Evolutionary conservation across 2,113 vertebrate species (phyloP), one percentile per base, ranked within the genome.

Genomic region (Micromys minutus): DNA sequence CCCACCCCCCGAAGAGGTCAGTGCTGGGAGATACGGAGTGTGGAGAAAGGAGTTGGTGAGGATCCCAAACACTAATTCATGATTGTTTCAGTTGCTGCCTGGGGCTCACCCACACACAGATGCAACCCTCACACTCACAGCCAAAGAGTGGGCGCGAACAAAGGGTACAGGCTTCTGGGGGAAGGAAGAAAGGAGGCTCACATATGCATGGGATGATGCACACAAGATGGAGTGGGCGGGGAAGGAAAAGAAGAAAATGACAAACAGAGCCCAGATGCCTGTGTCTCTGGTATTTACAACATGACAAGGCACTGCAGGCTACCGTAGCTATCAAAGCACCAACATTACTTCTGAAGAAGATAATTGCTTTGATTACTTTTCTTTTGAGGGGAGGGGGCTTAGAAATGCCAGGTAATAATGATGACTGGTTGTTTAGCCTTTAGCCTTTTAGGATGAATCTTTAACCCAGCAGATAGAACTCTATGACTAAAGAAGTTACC

Each of bases 101-200:
- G 22, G 74, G 90, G 71, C 69, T 93, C 95, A 93, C 93, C 97
- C 97, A 96, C 96, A 93, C 92, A 93, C 94, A 97, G 94, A 96
- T 88, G 95, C 45, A 90, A 36, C 0, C 19, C 36, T 95, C 88
- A 63, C 6, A 65, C 36, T 87, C 79, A 39, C 39, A 96, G 96
- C 94, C 96, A 96, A 96, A 71, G 90, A 95, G 96, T 94, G 88
- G 92, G 96, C 76, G 95, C 77, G 90, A 88, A 81, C 65, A 86
- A 89, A 94, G 92, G 92, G 93, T 89, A 90, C 42, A 3, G 52
- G 92, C 85, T 88, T 87, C 16, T 2, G 2, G 79, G 74, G 77
- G 67, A 59, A 67, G 74, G 52, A 80, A 74, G 87, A 67, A 81
- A 69, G 89, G 79, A 89, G 45, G 75, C 76, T 88, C 59, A 9